Percentiles rank a stretch among this genome's conserved stretches.
Conservation (phyloP, 2,888 invertebrate species). For the Sisyra terminalis region DNA sequence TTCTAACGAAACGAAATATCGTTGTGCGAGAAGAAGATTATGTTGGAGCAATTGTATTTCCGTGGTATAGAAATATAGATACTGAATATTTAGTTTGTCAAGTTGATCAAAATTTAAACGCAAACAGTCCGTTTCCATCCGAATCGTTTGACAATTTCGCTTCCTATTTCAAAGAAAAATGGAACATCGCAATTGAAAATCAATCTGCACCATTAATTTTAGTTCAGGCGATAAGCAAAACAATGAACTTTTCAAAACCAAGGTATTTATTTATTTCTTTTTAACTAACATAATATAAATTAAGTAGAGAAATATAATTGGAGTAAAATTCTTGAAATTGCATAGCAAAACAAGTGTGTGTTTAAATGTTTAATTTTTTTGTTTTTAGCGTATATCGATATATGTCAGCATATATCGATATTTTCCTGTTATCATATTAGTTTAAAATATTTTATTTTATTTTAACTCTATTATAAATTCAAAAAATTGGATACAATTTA, state of each 20-base stretch:
- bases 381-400: no score
- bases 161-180: conserved; percentile 62
- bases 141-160: conserved; percentile 42
- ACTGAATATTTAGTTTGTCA: conserved; percentile 49
- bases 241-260: conserved; percentile 43
- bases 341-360: no score
- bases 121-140: conserved; percentile 48
- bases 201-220: conserved; percentile 60
- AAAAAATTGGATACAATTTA: no score
- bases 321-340: no score
- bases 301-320: no score
- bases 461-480: no score
- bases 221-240: conserved; percentile 49
- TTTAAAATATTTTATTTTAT: no score
- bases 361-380: no score
- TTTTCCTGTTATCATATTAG: no score
- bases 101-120: conserved; percentile 46
- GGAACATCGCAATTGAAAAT: conserved; percentile 45
- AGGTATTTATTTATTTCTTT: conserved; percentile 17
- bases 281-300: not conserved
- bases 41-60: conserved; percentile 60
- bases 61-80: conserved; percentile 55
- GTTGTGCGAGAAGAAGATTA: conserved; percentile 42
- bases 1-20: conserved; percentile 31
- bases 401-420: no score